These are phyloP conservation scores for Chamaea fasciata DNA, from an alignment of 2,113 vertebrate genomes.

Conservation along the genomic window DNA sequence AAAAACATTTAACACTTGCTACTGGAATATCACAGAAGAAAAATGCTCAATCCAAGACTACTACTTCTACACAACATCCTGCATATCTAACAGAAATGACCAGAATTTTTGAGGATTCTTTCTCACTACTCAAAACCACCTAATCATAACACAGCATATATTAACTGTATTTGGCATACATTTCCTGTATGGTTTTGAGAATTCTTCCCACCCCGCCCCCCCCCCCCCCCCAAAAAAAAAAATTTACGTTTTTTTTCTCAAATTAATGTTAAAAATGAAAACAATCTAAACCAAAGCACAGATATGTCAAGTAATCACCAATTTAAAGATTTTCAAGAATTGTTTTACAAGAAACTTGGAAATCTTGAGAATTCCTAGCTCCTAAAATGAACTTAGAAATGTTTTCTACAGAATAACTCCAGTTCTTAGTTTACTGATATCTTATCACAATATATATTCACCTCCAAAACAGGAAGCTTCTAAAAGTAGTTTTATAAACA, in stretches of 20 bases:
- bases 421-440: neutral
- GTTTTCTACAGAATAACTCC: neutral
- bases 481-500: neutral
- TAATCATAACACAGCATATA: neutral
- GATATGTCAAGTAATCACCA: neutral
- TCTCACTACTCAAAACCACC: neutral
- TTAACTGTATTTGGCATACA: neutral
- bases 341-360: neutral
- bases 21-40: neutral
- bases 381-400: neutral
- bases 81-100: neutral
- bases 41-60: neutral
- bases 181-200: neutral
- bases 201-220: neutral
- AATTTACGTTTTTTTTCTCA: too few relatives aligned
- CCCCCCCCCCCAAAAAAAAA: neutral
- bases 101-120: neutral
- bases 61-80: neutral
- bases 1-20: neutral
- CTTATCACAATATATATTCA: neutral
- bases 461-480: neutral
- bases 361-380: neutral
- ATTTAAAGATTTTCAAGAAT: neutral
- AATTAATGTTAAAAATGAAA: neutral
- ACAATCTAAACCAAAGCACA: neutral